Conservation (phyloP, 2,113 vertebrate genomes). For the Chrysemys picta region DNA sequence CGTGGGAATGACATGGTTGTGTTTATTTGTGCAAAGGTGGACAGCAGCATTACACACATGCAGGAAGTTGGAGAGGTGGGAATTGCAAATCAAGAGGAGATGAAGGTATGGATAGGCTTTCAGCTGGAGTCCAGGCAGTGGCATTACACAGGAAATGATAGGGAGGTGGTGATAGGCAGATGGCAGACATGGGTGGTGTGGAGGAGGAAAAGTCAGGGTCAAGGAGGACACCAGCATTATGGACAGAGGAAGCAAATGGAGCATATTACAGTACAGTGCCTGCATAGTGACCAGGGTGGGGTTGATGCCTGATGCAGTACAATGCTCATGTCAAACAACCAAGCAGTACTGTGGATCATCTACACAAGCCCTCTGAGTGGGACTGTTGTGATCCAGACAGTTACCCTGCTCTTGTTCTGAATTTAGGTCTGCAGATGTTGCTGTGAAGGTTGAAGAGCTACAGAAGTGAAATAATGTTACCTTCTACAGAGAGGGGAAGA, state of each 20-base stretch:
- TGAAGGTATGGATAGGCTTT: no score
- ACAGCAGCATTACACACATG: not conserved
- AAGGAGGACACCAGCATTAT: not conserved
- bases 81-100: not conserved
- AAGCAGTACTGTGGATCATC: fast-evolving
- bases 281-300: no score
- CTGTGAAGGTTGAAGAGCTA: not conserved
- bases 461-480: not conserved
- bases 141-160: not conserved
- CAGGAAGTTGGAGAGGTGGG: not conserved
- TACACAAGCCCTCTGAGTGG: no score
- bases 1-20: no score
- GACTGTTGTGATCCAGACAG: not conserved
- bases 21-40: no score
- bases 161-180: not conserved
- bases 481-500: not conserved
- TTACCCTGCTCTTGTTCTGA: fast-evolving
- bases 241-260: not conserved
- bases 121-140: not conserved
- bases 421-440: fast-evolving
- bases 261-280: no score
- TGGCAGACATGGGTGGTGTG: not conserved
- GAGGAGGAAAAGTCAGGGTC: not conserved
- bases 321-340: not conserved
- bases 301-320: not conserved